These are phyloP conservation scores for Leptinotarsa haldemani DNA, from an alignment of 2,888 invertebrate genomes.

Conservation along the genomic window DNA sequence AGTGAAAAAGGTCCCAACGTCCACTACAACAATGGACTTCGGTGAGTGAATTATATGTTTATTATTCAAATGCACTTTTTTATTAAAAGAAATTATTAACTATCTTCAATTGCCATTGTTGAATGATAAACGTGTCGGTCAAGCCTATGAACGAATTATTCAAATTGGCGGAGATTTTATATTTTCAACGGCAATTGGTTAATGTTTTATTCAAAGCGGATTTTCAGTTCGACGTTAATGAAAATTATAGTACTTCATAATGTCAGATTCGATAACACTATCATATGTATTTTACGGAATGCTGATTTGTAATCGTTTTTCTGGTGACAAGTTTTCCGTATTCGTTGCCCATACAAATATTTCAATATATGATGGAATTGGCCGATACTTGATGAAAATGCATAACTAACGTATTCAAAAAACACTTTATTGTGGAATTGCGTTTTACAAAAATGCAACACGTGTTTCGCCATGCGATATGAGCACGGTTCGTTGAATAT, in stretches of 20 bases:
- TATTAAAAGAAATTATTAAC: slow-evolving; percentile 57
- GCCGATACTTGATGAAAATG: too few relatives aligned
- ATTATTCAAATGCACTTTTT: slow-evolving; percentile 45
- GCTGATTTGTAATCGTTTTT: too few relatives aligned
- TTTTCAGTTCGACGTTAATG: slow-evolving; percentile 25
- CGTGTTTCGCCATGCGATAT: too few relatives aligned
- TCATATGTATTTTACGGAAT: background rate
- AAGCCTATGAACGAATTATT: slow-evolving; percentile 33
- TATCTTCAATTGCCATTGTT: slow-evolving; percentile 33
- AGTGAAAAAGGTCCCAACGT: slow-evolving; percentile 36
- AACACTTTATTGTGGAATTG: too few relatives aligned
- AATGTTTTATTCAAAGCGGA: slow-evolving; percentile 28
- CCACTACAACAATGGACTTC: slow-evolving; percentile 60
- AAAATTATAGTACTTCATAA: background rate
- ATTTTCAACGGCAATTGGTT: background rate
- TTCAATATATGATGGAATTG: too few relatives aligned
- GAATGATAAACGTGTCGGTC: slow-evolving; percentile 13
- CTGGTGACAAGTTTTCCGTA: too few relatives aligned
- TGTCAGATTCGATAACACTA: background rate
- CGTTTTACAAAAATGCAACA: too few relatives aligned
- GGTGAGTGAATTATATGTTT: slow-evolving; percentile 57
- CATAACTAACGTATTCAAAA: too few relatives aligned
- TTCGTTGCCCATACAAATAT: too few relatives aligned
- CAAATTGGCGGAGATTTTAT: slow-evolving; percentile 24
- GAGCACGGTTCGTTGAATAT: too few relatives aligned